Conservation (phyloP, 1,140 invertebrate species). For the Eueides isabella region DNA sequence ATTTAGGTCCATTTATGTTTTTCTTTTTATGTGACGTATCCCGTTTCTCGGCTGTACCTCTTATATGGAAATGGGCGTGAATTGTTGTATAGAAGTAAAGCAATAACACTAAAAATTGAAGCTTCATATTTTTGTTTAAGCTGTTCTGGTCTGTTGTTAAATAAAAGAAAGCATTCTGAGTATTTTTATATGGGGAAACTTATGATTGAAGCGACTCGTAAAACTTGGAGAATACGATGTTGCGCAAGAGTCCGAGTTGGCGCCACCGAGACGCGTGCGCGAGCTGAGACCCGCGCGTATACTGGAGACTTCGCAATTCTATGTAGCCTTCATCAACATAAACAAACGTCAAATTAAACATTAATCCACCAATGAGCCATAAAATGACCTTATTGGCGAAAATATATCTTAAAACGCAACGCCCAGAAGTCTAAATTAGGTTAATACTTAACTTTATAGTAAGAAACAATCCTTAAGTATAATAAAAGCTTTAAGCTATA, state of each 20-base stretch:
- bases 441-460: not conserved
- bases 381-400: conserved; percentile 40
- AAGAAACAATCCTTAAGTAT: not conserved
- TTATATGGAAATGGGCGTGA: conserved; percentile 58
- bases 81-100: conserved; percentile 61
- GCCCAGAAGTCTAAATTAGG: conserved; percentile 16
- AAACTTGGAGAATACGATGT: conserved; percentile 58
- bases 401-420: conserved; percentile 21
- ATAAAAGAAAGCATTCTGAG: conserved; percentile 58
- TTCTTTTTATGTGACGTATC: conserved; percentile 66
- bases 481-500: not conserved
- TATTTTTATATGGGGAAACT: conserved; percentile 51
- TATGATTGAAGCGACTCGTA: conserved; percentile 64
- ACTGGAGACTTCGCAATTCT: conserved; percentile 78
- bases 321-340: conserved; percentile 78
- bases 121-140: conserved; percentile 65
- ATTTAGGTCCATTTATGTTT: conserved; percentile 72
- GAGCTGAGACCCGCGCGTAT: conserved; percentile 71
- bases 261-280: conserved; percentile 79
- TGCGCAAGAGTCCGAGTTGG: conserved; percentile 68
- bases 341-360: conserved; percentile 74
- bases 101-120: conserved; percentile 67
- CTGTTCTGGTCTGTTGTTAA: conserved; percentile 38
- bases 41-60: conserved; percentile 62
- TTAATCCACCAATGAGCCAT: conserved; percentile 51